Evolutionary conservation across 2,797 vertebrate species (phyloP), one percentile per base, ranked within the genome.

Genomic region (Pseudocheirus occidentalis): DNA sequence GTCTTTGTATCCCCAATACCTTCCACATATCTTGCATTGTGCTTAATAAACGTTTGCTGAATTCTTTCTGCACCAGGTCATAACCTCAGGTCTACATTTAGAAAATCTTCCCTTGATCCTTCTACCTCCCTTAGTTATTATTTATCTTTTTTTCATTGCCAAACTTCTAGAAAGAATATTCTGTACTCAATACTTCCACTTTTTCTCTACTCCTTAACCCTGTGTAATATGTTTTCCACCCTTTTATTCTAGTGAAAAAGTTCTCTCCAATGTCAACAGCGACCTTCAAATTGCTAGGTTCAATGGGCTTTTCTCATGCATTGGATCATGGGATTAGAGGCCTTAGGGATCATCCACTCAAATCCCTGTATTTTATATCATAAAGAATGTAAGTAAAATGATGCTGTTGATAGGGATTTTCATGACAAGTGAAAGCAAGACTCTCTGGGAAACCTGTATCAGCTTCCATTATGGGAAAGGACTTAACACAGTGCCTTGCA

Each of bases 171-270:
- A 91, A 94, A 46, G 13, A 87, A 52, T 16, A 24, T n/a, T 40
- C 55, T 95, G 46, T 31, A 29, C 55, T 90, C 95, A 91, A 90
- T 10, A 4, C 73, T 40, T 89, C 55, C 24, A 66, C 54, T 52
- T 18, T 52, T 55, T 93, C 18, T 46, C 62, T 0, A 0, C 13
- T 34, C 58, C 90, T 66, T 29, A 81, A 58, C 40, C 55, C 24
- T 34, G 29, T 55, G 24, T 40, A 40, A n/a, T 10, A 4, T 66
- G 21, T 53, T 18, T n/a, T 55, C 50, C 5, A 0, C 0, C 14
- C 27, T 91, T 11, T 56, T 40, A 27, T 29, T 91, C 28, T 90
- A 55, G 55, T 46, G 73, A 46, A 87, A 81, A 50, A 87, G 2
- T 87, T 87, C 40, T 50, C 73, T 27, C 40, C 21, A 27, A 50